Evolutionary conservation across 2,113 vertebrate genomes (phyloP).

Genomic region (Actinemys pallida): DNA sequence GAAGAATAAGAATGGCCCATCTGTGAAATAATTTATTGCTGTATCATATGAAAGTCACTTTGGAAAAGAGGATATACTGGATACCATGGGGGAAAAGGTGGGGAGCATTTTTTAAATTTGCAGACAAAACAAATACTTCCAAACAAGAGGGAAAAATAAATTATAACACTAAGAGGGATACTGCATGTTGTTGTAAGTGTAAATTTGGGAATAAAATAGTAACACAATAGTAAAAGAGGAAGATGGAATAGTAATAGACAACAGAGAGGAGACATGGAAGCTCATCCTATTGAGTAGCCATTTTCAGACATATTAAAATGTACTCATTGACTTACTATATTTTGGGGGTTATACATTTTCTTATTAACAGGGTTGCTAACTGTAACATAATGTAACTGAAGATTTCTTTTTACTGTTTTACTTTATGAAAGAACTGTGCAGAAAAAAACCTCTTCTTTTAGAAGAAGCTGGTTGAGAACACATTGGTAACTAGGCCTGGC

Average conservation of each 20-base stretch:
- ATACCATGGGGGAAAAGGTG: neutral
- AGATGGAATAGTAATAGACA: neutral
- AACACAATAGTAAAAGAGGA: neutral
- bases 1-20: slow-evolving; percentile 19
- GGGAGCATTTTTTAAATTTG: neutral
- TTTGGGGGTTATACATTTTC: neutral
- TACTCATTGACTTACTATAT: rapidly evolving
- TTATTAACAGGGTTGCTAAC: neutral
- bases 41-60: neutral
- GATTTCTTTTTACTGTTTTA: neutral
- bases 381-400: neutral
- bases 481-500: neutral
- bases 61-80: neutral
- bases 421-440: neutral
- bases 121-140: neutral
- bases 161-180: rapidly evolving
- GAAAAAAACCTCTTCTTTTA: neutral
- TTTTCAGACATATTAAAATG: neutral
- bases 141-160: neutral
- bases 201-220: neutral
- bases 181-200: neutral
- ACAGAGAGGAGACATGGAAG: neutral
- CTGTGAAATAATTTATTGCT: slow-evolving; percentile 37
- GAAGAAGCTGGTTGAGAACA: neutral
- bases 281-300: neutral